phyloP scores from a whole-genome alignment of 2,888 invertebrate species.

The Drosophila robusta region DNA sequence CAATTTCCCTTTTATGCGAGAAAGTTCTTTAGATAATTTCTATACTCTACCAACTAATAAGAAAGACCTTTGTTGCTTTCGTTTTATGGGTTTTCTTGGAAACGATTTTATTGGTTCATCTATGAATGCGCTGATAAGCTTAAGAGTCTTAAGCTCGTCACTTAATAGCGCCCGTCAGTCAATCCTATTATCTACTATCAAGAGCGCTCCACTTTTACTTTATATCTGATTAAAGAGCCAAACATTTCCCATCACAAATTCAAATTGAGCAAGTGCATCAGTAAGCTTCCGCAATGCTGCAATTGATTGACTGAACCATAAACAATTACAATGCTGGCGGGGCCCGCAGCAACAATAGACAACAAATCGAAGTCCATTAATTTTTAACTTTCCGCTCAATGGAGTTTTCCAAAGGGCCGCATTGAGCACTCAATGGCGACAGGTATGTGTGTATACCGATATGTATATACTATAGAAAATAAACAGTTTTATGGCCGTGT shows the following conservation, averaged over 20 bases:
- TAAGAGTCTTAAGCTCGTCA: conserved; percentile 2
- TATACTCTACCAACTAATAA: neutral
- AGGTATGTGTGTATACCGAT: conserved; percentile 15
- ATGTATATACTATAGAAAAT: conserved; percentile 38
- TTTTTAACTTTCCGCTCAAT: conserved; percentile 55
- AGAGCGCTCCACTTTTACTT: conserved; percentile 36
- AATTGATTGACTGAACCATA: conserved; percentile 35
- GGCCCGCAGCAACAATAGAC: conserved; percentile 32
- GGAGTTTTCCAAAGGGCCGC: conserved; percentile 63
- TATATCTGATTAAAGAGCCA: conserved; percentile 7
- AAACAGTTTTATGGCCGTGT: conserved; percentile 68
- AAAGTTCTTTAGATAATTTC: conserved; percentile 16
- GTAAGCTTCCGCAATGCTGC: conserved; percentile 53
- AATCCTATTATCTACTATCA: neutral
- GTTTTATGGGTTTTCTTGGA: conserved; percentile 7
- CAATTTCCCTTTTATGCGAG: conserved; percentile 1
- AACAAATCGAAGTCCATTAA: conserved; percentile 56
- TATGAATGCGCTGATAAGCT: conserved; percentile 12
- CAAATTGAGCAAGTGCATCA: conserved; percentile 35
- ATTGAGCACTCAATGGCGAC: conserved; percentile 25
- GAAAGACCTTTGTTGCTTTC: neutral
- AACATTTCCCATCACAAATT: conserved; percentile 21
- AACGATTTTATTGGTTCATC: neutral
- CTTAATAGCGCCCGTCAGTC: neutral
- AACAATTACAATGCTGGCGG: conserved; percentile 47